Conservation (phyloP, 2,797 vertebrate genomes). For the Urophycis tenuis region DNA sequence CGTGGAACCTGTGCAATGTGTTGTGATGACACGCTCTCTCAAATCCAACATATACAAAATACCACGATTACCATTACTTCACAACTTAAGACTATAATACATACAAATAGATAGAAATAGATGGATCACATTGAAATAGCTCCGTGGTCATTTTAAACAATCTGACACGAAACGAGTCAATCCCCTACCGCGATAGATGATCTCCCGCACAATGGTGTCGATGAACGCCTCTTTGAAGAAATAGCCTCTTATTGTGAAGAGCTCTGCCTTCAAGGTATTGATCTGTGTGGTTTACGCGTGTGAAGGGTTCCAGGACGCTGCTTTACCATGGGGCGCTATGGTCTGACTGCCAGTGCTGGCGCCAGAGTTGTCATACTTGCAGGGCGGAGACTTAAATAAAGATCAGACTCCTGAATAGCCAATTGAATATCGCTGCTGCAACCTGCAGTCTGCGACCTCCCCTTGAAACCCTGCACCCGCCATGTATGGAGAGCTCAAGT, state of each 20-base stretch:
- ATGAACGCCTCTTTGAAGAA: neutral
- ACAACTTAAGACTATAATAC: too few relatives aligned
- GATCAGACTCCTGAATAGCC: slow-evolving; percentile 67
- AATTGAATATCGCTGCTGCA: slow-evolving; percentile 63
- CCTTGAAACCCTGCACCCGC: neutral
- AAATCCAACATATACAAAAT: neutral
- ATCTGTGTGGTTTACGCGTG: neutral
- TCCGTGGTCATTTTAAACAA: neutral
- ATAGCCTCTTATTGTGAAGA: neutral
- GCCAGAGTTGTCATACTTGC: slow-evolving; percentile 54
- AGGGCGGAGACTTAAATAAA: slow-evolving; percentile 63
- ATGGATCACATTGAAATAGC: too few relatives aligned
- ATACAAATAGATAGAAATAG: too few relatives aligned
- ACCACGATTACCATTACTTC: neutral
- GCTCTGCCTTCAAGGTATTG: neutral
- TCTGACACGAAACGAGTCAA: neutral
- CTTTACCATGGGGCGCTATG: slow-evolving; percentile 50
- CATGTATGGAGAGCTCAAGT: neutral
- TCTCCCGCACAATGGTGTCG: neutral
- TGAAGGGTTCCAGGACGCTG: slow-evolving; percentile 8
- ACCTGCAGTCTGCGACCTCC: slow-evolving; percentile 22
- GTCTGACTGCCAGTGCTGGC: slow-evolving; percentile 57
- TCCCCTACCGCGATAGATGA: neutral
- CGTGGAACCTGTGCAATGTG: neutral
- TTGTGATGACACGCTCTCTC: neutral